Percentiles rank a stretch among this genome's conserved stretches.
Evolutionary conservation across 2,797 vertebrate species (phyloP).

Genomic region (Tiaroga cobitis): DNA sequence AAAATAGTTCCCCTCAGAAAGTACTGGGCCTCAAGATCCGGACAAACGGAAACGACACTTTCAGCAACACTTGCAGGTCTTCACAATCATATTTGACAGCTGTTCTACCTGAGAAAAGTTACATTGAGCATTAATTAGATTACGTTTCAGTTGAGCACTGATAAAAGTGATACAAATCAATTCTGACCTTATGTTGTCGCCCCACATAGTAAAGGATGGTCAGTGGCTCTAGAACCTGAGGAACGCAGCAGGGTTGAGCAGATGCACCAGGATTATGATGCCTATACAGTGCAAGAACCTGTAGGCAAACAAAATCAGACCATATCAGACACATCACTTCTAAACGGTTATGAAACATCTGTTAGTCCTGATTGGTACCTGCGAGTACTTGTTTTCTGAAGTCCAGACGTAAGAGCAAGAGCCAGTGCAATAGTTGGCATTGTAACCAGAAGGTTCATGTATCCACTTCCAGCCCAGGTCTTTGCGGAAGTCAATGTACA

Average conservation of each 20-base stretch:
- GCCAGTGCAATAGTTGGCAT: conserved; percentile 92
- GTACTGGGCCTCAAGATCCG: not conserved
- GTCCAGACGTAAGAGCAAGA: conserved; percentile 93
- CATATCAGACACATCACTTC: not conserved
- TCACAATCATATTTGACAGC: conserved; percentile 93
- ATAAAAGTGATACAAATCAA: not conserved
- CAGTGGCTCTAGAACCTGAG: conserved; percentile 85
- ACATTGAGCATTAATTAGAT: not conserved
- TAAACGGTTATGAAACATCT: not conserved
- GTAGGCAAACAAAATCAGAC: conserved; percentile 42
- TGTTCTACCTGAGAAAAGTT: conserved; percentile 83
- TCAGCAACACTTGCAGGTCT: conserved; percentile 92
- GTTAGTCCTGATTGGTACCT: conserved; percentile 73
- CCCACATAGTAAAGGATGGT: conserved; percentile 92
- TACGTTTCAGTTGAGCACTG: not conserved
- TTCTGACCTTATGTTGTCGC: conserved; percentile 81
- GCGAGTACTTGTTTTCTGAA: conserved; percentile 89
- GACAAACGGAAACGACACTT: not conserved
- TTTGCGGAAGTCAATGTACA: conserved; percentile 93
- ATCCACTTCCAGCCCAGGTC: conserved; percentile 97
- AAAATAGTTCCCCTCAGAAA: not conserved
- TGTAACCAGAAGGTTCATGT: conserved; percentile 87
- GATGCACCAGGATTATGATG: conserved; percentile 92
- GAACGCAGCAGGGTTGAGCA: conserved; percentile 90
- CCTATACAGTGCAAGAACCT: conserved; percentile 93